These are phyloP conservation scores for Meganola albula DNA, from an alignment of 2,888 invertebrate genomes.

Conservation along the genomic window DNA sequence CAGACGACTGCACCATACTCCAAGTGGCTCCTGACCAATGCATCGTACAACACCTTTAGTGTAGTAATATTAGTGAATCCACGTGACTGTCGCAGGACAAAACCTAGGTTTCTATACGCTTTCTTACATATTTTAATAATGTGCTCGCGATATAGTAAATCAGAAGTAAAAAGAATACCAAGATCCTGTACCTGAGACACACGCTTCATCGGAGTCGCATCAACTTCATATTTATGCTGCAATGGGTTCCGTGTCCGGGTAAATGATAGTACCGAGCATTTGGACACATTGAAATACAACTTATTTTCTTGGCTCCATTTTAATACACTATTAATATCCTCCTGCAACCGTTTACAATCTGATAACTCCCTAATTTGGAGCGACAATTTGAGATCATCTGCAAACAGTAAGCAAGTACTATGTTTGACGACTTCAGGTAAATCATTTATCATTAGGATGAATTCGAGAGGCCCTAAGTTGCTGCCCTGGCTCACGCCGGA, in stretches of 20 bases:
- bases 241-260: background rate
- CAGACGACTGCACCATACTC: background rate
- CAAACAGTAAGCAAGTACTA: conserved; percentile 1
- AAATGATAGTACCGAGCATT: no score
- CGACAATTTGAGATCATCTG: conserved; percentile 5
- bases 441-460: conserved; percentile 2
- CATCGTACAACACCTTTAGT: no score
- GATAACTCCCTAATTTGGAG: no score
- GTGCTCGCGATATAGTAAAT: background rate
- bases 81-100: no score
- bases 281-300: no score
- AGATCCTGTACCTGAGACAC: conserved; percentile 1
- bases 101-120: no score
- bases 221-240: background rate
- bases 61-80: no score
- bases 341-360: no score
- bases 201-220: background rate
- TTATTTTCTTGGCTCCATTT: no score
- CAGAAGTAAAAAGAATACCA: background rate
- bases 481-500: conserved; percentile 5
- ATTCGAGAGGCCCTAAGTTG: conserved; percentile 1
- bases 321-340: no score
- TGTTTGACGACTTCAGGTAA: no score
- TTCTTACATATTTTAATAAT: no score
- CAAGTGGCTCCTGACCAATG: background rate